These are phyloP conservation scores for Conchocele bisecta DNA, from an alignment of 2,888 invertebrate species.

Conservation along the genomic window DNA sequence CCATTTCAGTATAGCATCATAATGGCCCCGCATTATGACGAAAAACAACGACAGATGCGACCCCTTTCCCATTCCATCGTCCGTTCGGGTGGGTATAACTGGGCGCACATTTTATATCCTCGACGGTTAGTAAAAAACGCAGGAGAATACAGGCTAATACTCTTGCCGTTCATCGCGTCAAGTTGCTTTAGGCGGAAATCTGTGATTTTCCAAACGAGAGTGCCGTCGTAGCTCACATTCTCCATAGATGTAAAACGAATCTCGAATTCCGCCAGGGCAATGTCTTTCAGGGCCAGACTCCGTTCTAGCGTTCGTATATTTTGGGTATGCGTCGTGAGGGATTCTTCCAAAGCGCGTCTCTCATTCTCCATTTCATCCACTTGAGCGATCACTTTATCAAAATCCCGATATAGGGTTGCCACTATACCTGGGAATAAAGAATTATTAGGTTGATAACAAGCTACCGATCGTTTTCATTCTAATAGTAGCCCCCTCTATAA, in stretches of 20 bases:
- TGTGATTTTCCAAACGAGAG: slow-evolving; percentile 79
- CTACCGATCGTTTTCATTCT: no score
- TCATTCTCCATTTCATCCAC: slow-evolving; percentile 63
- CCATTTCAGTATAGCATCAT: slow-evolving; percentile 79
- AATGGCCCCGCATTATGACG: slow-evolving; percentile 78
- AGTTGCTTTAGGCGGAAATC: slow-evolving; percentile 73
- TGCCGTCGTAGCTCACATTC: slow-evolving; percentile 77
- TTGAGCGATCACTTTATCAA: slow-evolving; percentile 68
- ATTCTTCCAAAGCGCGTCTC: slow-evolving; percentile 36
- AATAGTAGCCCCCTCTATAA: no score
- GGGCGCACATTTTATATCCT: slow-evolving; percentile 80
- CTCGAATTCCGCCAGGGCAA: slow-evolving; percentile 69
- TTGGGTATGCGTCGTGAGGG: slow-evolving; percentile 46
- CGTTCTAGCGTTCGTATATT: slow-evolving; percentile 61
- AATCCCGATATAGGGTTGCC: slow-evolving; percentile 72
- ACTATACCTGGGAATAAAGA: no score
- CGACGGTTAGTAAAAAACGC: slow-evolving; percentile 77
- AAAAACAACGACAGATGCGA: slow-evolving; percentile 81
- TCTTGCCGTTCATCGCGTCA: slow-evolving; percentile 73
- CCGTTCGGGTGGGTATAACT: slow-evolving; percentile 80
- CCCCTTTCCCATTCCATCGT: slow-evolving; percentile 80
- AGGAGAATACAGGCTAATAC: slow-evolving; percentile 79
- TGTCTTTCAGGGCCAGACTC: slow-evolving; percentile 64
- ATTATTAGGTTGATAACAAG: no score
- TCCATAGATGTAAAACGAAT: slow-evolving; percentile 70